Percentiles rank a stretch among this genome's conserved stretches.
phyloP scores from a whole-genome alignment of 2,797 vertebrate species.

The Acridotheres tristis region DNA sequence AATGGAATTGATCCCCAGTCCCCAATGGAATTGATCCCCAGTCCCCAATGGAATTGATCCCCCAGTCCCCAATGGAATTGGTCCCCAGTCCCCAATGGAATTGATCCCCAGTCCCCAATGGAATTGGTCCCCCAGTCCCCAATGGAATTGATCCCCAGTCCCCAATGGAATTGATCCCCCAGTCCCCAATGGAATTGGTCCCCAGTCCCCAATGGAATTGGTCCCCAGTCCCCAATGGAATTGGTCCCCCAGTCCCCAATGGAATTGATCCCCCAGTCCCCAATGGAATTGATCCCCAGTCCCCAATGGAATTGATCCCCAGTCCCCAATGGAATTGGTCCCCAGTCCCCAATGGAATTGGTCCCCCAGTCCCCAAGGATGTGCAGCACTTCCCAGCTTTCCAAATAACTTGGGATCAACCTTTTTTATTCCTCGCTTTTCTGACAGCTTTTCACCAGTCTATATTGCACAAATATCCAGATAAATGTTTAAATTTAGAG shows the following conservation, averaged over 20 bases:
- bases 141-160: too few species aligned
- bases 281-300: neutral
- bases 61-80: neutral
- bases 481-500: neutral
- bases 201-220: too few species aligned
- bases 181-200: too few species aligned
- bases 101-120: too few species aligned
- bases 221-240: too few species aligned
- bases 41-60: too few species aligned
- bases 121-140: neutral
- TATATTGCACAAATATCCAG: neutral
- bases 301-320: too few species aligned
- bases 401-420: fast-evolving
- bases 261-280: too few species aligned
- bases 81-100: too few species aligned
- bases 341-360: neutral
- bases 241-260: neutral
- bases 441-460: neutral
- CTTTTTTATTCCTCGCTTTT: neutral
- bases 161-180: too few species aligned
- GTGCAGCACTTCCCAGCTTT: neutral
- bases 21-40: neutral
- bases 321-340: neutral
- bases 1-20: neutral
- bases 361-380: neutral